These are phyloP conservation scores for Danaus plexippus DNA, from an alignment of 1,140 invertebrate species.

Conservation along the genomic window DNA sequence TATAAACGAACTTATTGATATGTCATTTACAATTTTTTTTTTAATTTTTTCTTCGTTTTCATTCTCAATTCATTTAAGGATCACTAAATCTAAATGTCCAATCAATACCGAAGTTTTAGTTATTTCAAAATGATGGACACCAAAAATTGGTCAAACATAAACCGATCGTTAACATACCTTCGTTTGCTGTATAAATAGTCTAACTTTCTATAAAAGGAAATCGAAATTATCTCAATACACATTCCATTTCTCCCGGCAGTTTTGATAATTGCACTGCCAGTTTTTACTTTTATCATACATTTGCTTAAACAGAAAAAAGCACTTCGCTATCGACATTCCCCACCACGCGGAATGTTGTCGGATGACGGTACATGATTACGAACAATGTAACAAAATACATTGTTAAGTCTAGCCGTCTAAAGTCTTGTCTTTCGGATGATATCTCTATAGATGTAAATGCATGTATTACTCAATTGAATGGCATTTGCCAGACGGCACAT, in stretches of 20 bases:
- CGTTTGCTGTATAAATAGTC: constrained; percentile 46
- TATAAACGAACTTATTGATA: too few species aligned
- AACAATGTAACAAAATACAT: too few species aligned
- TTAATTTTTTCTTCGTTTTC: too few species aligned
- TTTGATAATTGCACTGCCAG: constrained; percentile 53
- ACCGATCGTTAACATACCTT: constrained; percentile 40
- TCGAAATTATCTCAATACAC: constrained; percentile 64
- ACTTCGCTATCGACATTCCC: constrained; percentile 35
- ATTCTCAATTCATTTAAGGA: too few species aligned
- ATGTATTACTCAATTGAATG: constrained; percentile 38
- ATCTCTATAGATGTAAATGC: constrained; percentile 12
- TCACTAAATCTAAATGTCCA: too few species aligned
- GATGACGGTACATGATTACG: neutral
- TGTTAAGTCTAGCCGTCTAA: too few species aligned
- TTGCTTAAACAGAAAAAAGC: constrained; percentile 24
- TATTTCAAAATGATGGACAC: too few species aligned
- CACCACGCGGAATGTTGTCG: constrained; percentile 19
- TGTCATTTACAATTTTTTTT: too few species aligned
- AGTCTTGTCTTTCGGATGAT: constrained; percentile 11
- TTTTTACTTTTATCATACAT: constrained; percentile 50
- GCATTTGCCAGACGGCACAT: constrained; percentile 19
- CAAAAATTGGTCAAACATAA: constrained; percentile 15
- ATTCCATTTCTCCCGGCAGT: constrained; percentile 63
- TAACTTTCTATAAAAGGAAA: constrained; percentile 72
- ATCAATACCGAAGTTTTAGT: too few species aligned